phyloP scores from a whole-genome alignment of 2,797 vertebrate species.

The Peromyscus nudipes region DNA sequence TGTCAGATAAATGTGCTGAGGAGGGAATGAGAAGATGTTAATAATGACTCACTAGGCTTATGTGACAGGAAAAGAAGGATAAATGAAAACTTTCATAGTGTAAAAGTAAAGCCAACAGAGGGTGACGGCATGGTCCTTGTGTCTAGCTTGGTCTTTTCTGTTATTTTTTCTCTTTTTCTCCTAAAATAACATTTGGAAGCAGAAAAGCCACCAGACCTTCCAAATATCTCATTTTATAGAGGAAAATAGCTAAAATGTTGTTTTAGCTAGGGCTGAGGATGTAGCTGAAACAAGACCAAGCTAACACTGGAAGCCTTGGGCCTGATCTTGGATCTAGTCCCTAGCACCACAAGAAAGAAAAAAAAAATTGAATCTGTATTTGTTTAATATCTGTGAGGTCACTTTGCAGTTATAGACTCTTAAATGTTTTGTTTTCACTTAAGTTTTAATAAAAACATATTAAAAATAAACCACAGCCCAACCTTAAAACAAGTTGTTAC shows the following conservation, averaged over 20 bases:
- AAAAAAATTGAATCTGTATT: not conserved
- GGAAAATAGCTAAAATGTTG: slow-evolving; percentile 13
- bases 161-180: not conserved
- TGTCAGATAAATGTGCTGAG: slow-evolving; percentile 14
- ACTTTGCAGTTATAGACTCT: not conserved
- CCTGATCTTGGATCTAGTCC: not conserved
- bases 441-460: slow-evolving; percentile 54
- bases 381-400: not conserved
- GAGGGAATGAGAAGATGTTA: slow-evolving; percentile 47
- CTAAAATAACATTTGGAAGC: slow-evolving; percentile 55
- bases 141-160: not conserved
- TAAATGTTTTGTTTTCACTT: slow-evolving; percentile 54
- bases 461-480: slow-evolving; percentile 60
- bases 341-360: not conserved
- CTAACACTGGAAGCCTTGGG: not conserved
- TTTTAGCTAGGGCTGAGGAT: not conserved
- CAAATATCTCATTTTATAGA: slow-evolving; percentile 14
- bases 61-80: slow-evolving; percentile 11
- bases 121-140: not conserved
- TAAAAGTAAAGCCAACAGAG: slow-evolving; percentile 44
- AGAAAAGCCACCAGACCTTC: slow-evolving; percentile 3
- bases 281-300: not conserved
- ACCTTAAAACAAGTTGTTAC: slow-evolving; percentile 59
- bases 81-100: slow-evolving; percentile 28
- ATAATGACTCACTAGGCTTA: slow-evolving; percentile 46